Base-by-base conservation (phyloP, 2,113 vertebrate species). In the Sisor rabdophorus region DNA sequence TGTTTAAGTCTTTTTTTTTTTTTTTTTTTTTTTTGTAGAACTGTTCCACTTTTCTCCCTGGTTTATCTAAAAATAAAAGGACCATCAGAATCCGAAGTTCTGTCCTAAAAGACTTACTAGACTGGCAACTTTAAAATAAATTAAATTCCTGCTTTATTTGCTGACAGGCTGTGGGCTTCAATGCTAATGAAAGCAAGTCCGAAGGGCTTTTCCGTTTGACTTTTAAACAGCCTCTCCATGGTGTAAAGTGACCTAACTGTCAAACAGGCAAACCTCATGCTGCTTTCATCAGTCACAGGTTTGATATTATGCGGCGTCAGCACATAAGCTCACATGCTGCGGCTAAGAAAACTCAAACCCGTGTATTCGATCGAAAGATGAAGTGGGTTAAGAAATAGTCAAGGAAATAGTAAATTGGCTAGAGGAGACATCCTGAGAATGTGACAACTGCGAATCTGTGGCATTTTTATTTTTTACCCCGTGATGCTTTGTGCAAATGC, bases 141-240 rank as follows among this genome's bases (percentile, higher is more conserved):
- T 44, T 6, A 9, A 44, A 44, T 11, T 8, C 11, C 58, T 56
- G 47, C 53, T 83, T 74, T 67, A 53, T 80, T 79, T 82, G 50
- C 71, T 82, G 74, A 77, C 61, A 53, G 60, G 59, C 79, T 75
- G 68, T 24, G 54, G 61, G 32, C 52, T 60, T 22, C 22, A 12
- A 67, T 75, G 56, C 58, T 79, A 80, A 84, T 77, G 61, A 75
- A 73, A 50, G 54, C 73, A 28, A 55, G 56, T 71, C 58, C 40
- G 85, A 85, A 85, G 78, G 60, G 70, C 22, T 17, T 83, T 82
- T 71, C 77, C 83, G 86, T 81, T 76, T 83, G 81, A 86, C 80
- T 82, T 63, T 75, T 86, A 85, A 73, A 84, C 84, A 83, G 88
- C 54, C n/a, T 71, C 30, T 71, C 30, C 53, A 72, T 82, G 24